Conservation (phyloP, 2,113 vertebrate genomes). For the Uria lomvia region DNA sequence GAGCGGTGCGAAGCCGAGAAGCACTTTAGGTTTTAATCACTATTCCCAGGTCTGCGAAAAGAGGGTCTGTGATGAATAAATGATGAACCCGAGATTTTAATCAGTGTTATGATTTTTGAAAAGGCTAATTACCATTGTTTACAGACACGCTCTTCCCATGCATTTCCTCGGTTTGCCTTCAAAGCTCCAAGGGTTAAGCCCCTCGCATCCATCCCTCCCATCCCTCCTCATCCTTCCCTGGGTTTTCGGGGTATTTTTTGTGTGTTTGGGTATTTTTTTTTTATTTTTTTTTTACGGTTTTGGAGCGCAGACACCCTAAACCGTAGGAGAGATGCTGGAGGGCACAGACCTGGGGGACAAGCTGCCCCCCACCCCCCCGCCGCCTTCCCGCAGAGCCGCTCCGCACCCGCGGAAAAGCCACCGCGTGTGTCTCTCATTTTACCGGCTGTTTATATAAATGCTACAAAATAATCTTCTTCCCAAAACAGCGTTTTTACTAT, state of each 20-base stretch:
- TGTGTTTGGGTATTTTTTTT: not conserved
- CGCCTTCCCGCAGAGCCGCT: not conserved
- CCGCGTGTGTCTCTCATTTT: not conserved
- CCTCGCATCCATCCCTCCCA: not conserved
- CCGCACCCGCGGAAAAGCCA: not conserved
- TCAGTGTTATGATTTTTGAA: constrained; percentile 72
- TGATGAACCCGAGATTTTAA: constrained; percentile 74
- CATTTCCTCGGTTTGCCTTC: not conserved
- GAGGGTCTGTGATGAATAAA: constrained; percentile 77
- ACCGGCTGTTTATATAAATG: rapidly evolving
- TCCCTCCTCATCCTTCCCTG: not conserved
- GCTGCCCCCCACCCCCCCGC: not conserved
- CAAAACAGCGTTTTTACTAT: not conserved
- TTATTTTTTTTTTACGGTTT: too few species aligned
- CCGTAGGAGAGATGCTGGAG: not conserved
- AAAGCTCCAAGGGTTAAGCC: constrained; percentile 54
- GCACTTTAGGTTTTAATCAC: constrained; percentile 69
- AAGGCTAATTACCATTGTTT: constrained; percentile 69
- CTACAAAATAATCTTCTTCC: not conserved
- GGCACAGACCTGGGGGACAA: not conserved
- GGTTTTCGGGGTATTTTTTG: not conserved
- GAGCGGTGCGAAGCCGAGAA: not conserved
- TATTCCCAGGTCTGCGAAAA: constrained; percentile 70
- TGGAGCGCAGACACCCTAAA: not conserved
- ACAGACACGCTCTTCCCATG: constrained; percentile 44